A percentile compares a stretch with the other conserved stretches of the same genome.
Conservation (phyloP, 2,888 invertebrate genomes). For the Oeneis ivallda region DNA sequence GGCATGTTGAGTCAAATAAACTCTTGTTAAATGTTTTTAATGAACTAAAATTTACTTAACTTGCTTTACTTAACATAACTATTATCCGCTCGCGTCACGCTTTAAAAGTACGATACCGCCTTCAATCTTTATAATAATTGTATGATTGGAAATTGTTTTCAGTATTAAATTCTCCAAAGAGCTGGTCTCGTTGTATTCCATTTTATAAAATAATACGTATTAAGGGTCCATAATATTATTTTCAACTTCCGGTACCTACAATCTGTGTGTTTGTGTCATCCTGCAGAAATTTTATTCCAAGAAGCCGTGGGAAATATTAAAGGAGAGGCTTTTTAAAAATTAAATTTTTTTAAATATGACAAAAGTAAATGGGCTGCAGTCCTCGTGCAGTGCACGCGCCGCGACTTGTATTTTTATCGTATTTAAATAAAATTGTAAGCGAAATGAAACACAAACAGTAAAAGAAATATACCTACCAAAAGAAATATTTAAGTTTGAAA, state of each 20-base stretch:
- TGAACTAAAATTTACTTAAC: no score
- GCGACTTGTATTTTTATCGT: no score
- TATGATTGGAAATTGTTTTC: slow-evolving; percentile 44
- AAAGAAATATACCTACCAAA: no score
- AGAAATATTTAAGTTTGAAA: no score
- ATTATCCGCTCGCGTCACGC: neutral
- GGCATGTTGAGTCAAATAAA: neutral
- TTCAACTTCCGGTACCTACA: slow-evolving; percentile 37
- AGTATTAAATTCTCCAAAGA: slow-evolving; percentile 53
- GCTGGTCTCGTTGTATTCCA: slow-evolving; percentile 57
- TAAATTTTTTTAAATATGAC: neutral
- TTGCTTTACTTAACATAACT: no score
- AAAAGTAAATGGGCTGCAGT: no score
- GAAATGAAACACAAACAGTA: no score
- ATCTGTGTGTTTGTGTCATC: slow-evolving; percentile 51
- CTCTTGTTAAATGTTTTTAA: no score
- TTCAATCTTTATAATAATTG: slow-evolving; percentile 38
- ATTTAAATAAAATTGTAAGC: no score
- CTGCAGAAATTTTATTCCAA: slow-evolving; percentile 48
- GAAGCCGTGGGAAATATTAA: neutral
- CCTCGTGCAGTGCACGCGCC: no score
- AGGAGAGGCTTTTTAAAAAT: neutral
- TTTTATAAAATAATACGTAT: slow-evolving; percentile 45
- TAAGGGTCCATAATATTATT: slow-evolving; percentile 46
- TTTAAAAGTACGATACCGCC: neutral